Evolutionary conservation across 1,140 invertebrate genomes (phyloP).

Genomic region (Drosophila auraria): DNA sequence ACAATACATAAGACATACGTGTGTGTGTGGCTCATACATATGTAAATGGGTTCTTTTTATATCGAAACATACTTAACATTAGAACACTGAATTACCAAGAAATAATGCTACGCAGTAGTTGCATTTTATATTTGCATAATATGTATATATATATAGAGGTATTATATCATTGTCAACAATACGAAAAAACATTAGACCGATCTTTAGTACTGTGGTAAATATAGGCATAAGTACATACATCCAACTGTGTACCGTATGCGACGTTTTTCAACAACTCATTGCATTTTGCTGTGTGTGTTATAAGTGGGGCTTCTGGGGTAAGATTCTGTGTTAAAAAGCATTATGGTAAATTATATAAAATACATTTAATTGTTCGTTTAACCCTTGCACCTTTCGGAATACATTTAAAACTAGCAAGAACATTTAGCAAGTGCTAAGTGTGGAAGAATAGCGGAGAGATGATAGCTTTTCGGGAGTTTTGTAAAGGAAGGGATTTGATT

Average conservation of each 20-base stretch:
- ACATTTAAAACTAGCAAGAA: slow-evolving; percentile 72
- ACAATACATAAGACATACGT: slow-evolving; percentile 83
- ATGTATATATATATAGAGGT: slow-evolving; percentile 32
- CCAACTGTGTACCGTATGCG: slow-evolving; percentile 52
- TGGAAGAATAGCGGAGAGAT: slow-evolving; percentile 7
- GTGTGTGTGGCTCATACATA: slow-evolving; percentile 71
- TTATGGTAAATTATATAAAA: slow-evolving; percentile 49
- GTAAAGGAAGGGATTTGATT: neutral
- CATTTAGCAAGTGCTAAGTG: slow-evolving; percentile 50
- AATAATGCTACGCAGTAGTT: slow-evolving; percentile 72
- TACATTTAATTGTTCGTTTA: slow-evolving; percentile 35
- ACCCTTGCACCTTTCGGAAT: slow-evolving; percentile 62
- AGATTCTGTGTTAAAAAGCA: slow-evolving; percentile 38
- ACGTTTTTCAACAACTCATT: slow-evolving; percentile 67
- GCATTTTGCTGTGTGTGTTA: slow-evolving; percentile 48
- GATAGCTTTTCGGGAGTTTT: neutral
- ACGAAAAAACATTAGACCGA: slow-evolving; percentile 70
- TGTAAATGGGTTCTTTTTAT: slow-evolving; percentile 61
- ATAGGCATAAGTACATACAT: slow-evolving; percentile 49
- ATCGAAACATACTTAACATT: slow-evolving; percentile 81
- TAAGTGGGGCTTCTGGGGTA: slow-evolving; percentile 19
- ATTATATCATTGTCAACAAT: slow-evolving; percentile 55
- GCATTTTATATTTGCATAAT: slow-evolving; percentile 48
- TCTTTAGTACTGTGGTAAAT: slow-evolving; percentile 61
- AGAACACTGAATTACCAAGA: slow-evolving; percentile 77